phyloP scores from a whole-genome alignment of 2,888 invertebrate species.

The Dasypolia templi region DNA sequence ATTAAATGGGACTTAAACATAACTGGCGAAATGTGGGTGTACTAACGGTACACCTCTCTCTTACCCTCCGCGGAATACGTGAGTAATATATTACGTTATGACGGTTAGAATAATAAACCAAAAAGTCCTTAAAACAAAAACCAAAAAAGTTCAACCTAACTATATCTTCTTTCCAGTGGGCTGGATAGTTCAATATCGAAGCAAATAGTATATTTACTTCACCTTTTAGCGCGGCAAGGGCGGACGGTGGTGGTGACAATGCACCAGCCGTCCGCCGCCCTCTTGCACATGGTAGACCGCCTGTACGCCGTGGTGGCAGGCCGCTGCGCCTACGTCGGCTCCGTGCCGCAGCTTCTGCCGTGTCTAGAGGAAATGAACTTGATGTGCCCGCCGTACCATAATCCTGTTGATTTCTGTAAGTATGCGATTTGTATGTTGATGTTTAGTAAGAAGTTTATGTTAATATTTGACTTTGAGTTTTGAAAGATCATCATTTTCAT shows the following conservation, averaged over 20 bases:
- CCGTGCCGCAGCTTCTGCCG: slow-evolving; percentile 93
- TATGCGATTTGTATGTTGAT: slow-evolving; percentile 59
- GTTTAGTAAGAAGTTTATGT: neutral
- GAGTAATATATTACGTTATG: neutral
- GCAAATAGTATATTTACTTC: slow-evolving; percentile 95
- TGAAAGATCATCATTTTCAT: no score
- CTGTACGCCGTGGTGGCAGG: slow-evolving; percentile 96
- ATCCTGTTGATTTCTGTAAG: slow-evolving; percentile 97
- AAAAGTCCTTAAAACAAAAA: neutral
- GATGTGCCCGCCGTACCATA: slow-evolving; percentile 96
- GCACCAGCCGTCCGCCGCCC: slow-evolving; percentile 96
- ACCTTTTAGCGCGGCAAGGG: slow-evolving; percentile 95
- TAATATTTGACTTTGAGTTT: no score
- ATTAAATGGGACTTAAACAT: neutral
- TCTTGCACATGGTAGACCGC: slow-evolving; percentile 97
- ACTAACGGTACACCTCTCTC: neutral
- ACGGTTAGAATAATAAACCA: neutral
- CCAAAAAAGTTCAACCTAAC: slow-evolving; percentile 39
- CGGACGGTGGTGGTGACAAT: slow-evolving; percentile 96
- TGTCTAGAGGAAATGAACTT: slow-evolving; percentile 93
- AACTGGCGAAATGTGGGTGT: neutral
- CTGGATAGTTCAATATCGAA: slow-evolving; percentile 92
- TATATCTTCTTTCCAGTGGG: slow-evolving; percentile 79
- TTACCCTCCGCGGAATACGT: neutral
- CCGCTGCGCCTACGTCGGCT: slow-evolving; percentile 95